Conservation (phyloP, 2,797 vertebrate genomes). For the Salarias fasciatus region DNA sequence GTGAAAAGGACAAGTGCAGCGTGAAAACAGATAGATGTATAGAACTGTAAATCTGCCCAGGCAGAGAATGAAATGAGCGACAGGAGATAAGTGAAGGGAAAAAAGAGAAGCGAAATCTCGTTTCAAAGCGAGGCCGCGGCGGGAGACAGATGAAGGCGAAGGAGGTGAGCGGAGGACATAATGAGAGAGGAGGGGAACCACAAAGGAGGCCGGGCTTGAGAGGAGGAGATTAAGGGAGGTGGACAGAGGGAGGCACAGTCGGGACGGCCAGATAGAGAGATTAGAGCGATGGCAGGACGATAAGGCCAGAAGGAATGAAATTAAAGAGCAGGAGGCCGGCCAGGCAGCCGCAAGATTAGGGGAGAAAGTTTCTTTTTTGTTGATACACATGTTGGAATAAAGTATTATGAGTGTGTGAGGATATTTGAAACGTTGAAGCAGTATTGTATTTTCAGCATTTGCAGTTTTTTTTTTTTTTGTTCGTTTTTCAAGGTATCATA, state of each 20-base stretch:
- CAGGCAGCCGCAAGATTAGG: slow-evolving; percentile 25
- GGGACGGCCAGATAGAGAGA: slow-evolving; percentile 67
- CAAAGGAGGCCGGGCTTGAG: slow-evolving; percentile 48
- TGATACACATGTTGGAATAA: slow-evolving; percentile 10
- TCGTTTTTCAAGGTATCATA: too few relatives aligned
- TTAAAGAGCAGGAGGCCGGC: slow-evolving; percentile 60
- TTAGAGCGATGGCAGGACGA: slow-evolving; percentile 66
- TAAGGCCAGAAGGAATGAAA: slow-evolving; percentile 59
- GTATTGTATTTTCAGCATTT: too few relatives aligned
- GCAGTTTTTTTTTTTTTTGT: too few relatives aligned
- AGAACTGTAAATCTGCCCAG: slow-evolving; percentile 48
- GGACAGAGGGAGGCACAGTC: slow-evolving; percentile 65
- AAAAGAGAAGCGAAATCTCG: slow-evolving; percentile 40
- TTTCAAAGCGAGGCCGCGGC: slow-evolving; percentile 66
- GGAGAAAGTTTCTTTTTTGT: slow-evolving; percentile 40
- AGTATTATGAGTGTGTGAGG: not conserved
- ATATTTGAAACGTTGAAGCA: slow-evolving; percentile 7
- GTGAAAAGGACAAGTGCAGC: slow-evolving; percentile 50
- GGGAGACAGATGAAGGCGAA: slow-evolving; percentile 54
- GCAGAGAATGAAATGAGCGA: slow-evolving; percentile 42
- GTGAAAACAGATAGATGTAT: slow-evolving; percentile 40
- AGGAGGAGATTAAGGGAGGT: slow-evolving; percentile 66
- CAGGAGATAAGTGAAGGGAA: slow-evolving; percentile 35
- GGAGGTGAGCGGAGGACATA: slow-evolving; percentile 61
- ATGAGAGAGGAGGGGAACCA: slow-evolving; percentile 58